phyloP scores from a whole-genome alignment of 1,140 invertebrate species.

The Paralvinella palmiformis region DNA sequence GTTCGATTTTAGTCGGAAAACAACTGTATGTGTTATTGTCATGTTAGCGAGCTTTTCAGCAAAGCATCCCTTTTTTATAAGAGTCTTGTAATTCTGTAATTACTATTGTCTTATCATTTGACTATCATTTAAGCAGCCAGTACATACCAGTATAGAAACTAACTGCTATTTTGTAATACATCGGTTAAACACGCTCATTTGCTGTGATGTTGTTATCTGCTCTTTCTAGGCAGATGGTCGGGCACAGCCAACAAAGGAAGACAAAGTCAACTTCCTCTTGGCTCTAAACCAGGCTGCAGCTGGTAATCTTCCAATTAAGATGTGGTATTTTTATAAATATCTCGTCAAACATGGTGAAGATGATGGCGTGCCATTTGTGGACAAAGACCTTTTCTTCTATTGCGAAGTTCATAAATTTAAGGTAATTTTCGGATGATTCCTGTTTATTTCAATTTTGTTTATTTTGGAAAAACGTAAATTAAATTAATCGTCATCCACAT shows the following conservation, averaged over 20 bases:
- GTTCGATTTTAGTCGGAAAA: too few species aligned
- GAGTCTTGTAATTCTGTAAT: neutral
- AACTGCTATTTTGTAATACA: too few species aligned
- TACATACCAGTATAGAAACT: too few species aligned
- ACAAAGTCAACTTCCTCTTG: slow-evolving; percentile 40
- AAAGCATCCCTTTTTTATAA: too few species aligned
- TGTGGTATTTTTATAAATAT: slow-evolving; percentile 48
- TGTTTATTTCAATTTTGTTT: too few species aligned
- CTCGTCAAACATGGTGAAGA: slow-evolving; percentile 44
- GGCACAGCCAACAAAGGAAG: slow-evolving; percentile 39
- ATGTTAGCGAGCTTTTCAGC: too few species aligned
- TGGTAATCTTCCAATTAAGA: slow-evolving; percentile 36
- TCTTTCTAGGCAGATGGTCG: slow-evolving; percentile 37
- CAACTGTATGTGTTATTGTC: too few species aligned
- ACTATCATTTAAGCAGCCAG: too few species aligned
- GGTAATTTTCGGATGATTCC: slow-evolving; percentile 32
- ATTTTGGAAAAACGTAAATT: too few species aligned
- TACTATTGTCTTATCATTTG: neutral
- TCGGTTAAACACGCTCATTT: too few species aligned
- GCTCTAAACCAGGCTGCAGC: slow-evolving; percentile 34
- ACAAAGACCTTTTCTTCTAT: slow-evolving; percentile 50
- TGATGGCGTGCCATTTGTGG: slow-evolving; percentile 42
- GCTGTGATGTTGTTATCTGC: too few species aligned
- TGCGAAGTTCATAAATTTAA: slow-evolving; percentile 49
- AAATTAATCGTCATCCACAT: too few species aligned